A percentile compares a stretch with the other conserved stretches of the same genome.
phyloP scores from a whole-genome alignment of 2,113 vertebrate genomes.

The Gambusia affinis region DNA sequence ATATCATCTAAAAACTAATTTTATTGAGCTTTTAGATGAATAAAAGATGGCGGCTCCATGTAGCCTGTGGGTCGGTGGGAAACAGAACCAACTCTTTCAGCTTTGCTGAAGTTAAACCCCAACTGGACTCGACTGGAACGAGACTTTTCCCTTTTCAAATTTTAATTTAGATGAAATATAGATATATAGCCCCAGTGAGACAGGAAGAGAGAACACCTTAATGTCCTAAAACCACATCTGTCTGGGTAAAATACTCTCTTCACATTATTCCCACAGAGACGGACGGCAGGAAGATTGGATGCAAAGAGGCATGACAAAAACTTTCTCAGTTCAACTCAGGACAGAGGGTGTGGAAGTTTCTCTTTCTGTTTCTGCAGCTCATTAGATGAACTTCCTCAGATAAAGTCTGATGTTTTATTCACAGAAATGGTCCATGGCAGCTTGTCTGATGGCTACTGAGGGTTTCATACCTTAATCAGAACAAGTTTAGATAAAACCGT shows the following conservation, averaged over 20 bases:
- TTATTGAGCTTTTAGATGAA: background rate
- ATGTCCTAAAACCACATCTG: conserved; percentile 32
- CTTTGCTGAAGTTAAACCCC: conserved; percentile 10
- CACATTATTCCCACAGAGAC: conserved; percentile 38
- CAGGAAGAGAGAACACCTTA: conserved; percentile 23
- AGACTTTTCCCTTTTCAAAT: conserved; percentile 61
- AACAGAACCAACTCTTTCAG: background rate
- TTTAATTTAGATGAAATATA: conserved; percentile 74
- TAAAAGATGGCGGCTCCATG: background rate
- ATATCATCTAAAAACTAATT: too few relatives aligned
- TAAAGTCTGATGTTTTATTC: conserved; percentile 69
- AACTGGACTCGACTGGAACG: conserved; percentile 29
- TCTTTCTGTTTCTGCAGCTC: conserved; percentile 41
- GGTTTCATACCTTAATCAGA: too few relatives aligned
- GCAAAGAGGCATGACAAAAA: conserved; percentile 14
- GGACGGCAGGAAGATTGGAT: background rate
- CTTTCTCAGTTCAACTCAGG: conserved; percentile 49
- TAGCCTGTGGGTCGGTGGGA: background rate
- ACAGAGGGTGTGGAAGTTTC: conserved; percentile 12
- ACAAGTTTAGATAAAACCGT: background rate
- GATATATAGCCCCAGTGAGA: conserved; percentile 38
- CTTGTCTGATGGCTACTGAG: conserved; percentile 6
- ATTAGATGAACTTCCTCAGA: conserved; percentile 60
- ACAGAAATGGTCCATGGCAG: conserved; percentile 44
- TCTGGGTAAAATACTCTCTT: conserved; percentile 43